Percentiles rank a stretch among this genome's conserved stretches.
phyloP scores from a whole-genome alignment of 2,797 vertebrate genomes.

The Petrocephalus schoutedeni region DNA sequence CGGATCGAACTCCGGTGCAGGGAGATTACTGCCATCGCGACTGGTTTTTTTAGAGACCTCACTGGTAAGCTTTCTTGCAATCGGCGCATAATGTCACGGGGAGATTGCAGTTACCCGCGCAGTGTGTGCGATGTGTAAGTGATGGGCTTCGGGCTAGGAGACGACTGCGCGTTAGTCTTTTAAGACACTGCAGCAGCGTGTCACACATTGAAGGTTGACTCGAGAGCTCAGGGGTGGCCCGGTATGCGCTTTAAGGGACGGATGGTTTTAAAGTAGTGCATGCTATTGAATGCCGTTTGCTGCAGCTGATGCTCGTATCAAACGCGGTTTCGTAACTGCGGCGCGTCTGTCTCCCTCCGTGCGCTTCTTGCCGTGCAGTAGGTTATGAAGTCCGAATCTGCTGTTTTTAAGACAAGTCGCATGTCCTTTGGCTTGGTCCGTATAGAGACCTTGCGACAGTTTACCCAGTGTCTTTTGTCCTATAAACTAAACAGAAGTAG shows the following conservation, averaged over 20 bases:
- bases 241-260: neutral
- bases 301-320: neutral
- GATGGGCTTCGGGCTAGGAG: neutral
- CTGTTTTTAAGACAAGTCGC: neutral
- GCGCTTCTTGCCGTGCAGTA: neutral
- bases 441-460: neutral
- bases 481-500: neutral
- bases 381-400: neutral
- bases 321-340: neutral
- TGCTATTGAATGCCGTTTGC: neutral
- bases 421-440: neutral
- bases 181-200: neutral
- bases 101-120: neutral
- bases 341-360: neutral
- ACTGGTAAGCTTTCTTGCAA: neutral
- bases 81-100: neutral
- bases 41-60: neutral
- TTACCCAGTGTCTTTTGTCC: neutral
- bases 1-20: neutral
- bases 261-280: neutral
- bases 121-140: neutral
- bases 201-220: neutral
- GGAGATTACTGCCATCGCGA: neutral
- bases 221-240: neutral
- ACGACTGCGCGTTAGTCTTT: neutral